Evolutionary conservation across 2,113 vertebrate genomes (phyloP).

Genomic region (Pachycephala philippinensis): DNA sequence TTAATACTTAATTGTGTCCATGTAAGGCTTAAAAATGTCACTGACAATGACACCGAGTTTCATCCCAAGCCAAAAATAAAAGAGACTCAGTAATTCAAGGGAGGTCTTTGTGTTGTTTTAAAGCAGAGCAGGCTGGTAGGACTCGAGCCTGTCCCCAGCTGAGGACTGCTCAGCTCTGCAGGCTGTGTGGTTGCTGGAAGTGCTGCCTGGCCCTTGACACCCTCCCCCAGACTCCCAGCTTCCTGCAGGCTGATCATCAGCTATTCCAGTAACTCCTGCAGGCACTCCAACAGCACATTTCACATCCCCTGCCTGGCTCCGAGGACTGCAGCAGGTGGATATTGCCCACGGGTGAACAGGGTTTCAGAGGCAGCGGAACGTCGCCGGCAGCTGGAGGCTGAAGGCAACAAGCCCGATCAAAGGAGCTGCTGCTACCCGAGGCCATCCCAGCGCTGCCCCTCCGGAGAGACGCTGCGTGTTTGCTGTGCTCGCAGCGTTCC

Average conservation of each 20-base stretch:
- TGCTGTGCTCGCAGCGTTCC: background rate
- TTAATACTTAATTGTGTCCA: background rate
- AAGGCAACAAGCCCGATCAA: slow-evolving; percentile 43
- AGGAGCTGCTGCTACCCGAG: slow-evolving; percentile 11
- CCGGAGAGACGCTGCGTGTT: background rate
- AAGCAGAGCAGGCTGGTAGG: background rate
- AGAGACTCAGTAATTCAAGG: background rate
- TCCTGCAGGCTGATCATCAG: background rate
- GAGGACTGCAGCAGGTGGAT: background rate
- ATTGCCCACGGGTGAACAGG: background rate
- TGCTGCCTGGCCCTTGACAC: background rate
- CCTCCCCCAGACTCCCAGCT: background rate
- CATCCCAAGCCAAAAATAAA: background rate
- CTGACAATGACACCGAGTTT: background rate
- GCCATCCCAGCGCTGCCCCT: background rate
- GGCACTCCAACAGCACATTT: background rate
- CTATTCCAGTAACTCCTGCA: background rate
- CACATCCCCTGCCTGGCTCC: background rate
- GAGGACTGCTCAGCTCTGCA: background rate
- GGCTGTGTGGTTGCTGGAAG: background rate
- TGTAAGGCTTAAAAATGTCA: background rate
- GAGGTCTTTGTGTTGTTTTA: background rate
- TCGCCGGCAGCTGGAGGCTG: background rate
- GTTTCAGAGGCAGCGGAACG: background rate
- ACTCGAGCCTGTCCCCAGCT: background rate